phyloP scores from a whole-genome alignment of 2,113 vertebrate genomes.

The Leucosticte australis region DNA sequence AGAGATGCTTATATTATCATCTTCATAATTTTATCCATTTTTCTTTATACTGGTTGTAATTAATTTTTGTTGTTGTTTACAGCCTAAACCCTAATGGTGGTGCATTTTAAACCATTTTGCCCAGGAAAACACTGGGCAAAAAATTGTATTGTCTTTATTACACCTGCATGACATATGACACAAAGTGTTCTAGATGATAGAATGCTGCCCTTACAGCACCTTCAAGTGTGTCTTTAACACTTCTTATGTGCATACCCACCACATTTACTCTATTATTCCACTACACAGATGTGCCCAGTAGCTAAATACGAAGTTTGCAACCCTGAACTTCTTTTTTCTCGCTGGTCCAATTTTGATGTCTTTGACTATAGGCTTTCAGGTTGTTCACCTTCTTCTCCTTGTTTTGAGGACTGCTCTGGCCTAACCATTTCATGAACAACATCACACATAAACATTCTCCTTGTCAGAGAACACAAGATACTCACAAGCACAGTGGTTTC shows the following conservation, averaged over 20 bases:
- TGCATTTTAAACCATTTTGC: neutral
- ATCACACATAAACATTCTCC: fast-evolving
- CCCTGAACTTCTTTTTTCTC: neutral
- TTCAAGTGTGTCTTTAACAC: neutral
- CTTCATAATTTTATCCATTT: neutral
- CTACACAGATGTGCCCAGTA: neutral
- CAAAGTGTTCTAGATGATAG: neutral
- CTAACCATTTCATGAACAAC: neutral
- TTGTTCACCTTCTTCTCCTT: neutral
- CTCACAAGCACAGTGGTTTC: neutral
- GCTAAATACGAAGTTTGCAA: neutral
- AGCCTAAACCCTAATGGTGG: neutral
- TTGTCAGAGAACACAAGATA: neutral
- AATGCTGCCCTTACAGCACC: neutral
- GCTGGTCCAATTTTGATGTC: neutral
- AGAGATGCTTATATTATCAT: neutral
- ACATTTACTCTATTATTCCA: neutral
- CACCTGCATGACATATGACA: neutral
- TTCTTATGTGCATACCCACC: neutral
- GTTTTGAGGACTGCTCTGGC: neutral
- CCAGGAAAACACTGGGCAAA: neutral
- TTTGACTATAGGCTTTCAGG: neutral
- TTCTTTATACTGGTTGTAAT: neutral
- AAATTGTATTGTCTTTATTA: neutral
- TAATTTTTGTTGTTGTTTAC: neutral